Evolutionary conservation across 2,113 vertebrate species (phyloP), one percentile per base, ranked within the genome.

Genomic region (Hippoglossus stenolepis): DNA sequence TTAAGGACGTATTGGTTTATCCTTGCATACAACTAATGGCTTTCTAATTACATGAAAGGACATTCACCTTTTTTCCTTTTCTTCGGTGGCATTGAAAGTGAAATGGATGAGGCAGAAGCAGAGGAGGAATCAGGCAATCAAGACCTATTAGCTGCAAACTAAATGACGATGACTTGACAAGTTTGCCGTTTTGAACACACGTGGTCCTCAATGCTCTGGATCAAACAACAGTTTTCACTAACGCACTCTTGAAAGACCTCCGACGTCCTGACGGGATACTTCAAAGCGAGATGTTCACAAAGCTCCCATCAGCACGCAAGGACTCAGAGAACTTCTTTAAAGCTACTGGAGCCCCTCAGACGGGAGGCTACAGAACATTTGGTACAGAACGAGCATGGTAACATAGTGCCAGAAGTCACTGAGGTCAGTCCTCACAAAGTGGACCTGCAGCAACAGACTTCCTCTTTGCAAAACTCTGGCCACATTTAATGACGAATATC

Each of bases 321-420:
- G n/a, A 11, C 53, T 10, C 8, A 56, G n/a, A 56, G 21, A 23
- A 21, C 53, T 10, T 56, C 7, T 23, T 13, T n/a, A 21, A n/a
- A 54, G 20, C 51, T n/a, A 24, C 13, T 10, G 17, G 24, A 26
- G 47, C 18, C 21, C 54, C 69, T 75, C 2, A 47, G 35, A 79
- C 58, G 64, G 20, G 15, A 51, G 47, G 20, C 14, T 5, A 18
- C 14, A 18, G 47, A 51, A 51, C 47, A 51, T 18, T 51, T 15
- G 47, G 47, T 51, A 3, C 21, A 66, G 68, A 82, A 23, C 24
- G 24, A 28, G 28, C 28, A 28, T 17, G 61, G 56, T 58, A 40
- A 21, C 28, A 65, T 35, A 4, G 35, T 28, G 38, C 10, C 61
- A 21, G 38, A 60, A 73, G 65, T 75, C 75, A 71, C 65, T 6